Percentiles rank a stretch among this genome's conserved stretches.
These are phyloP conservation scores for Scaptomyza graminum DNA, from an alignment of 1,140 invertebrate species.

Conservation along the genomic window DNA sequence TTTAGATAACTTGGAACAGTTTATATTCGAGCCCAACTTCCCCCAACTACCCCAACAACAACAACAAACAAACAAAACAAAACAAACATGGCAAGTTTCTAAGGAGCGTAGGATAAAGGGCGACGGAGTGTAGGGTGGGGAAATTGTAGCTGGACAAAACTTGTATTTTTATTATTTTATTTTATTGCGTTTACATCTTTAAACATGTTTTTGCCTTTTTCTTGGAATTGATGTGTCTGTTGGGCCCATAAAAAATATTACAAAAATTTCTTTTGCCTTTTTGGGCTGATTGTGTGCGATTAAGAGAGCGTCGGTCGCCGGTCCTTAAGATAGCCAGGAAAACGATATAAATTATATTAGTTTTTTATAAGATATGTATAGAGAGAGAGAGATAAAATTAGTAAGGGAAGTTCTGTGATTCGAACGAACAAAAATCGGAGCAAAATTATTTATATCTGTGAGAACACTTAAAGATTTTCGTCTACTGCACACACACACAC, in stretches of 20 bases:
- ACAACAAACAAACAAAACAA: conserved; percentile 20
- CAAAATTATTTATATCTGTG: neutral
- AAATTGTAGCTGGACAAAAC: conserved; percentile 44
- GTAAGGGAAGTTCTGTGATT: conserved; percentile 47
- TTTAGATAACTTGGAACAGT: conserved; percentile 82
- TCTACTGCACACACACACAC: neutral
- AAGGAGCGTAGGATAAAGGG: neutral
- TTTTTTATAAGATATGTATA: conserved; percentile 71
- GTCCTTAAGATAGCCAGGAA: conserved; percentile 57
- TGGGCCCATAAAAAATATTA: conserved; percentile 82
- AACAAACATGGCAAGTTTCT: conserved; percentile 30
- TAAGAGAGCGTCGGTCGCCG: conserved; percentile 42
- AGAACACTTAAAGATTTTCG: conserved; percentile 17
- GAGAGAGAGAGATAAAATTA: conserved; percentile 70
- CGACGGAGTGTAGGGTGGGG: neutral
- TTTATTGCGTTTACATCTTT: conserved; percentile 81
- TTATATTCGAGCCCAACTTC: conserved; percentile 61
- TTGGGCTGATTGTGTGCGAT: conserved; percentile 71
- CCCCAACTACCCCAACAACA: neutral
- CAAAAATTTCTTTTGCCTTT: conserved; percentile 74
- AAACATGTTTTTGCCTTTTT: conserved; percentile 59
- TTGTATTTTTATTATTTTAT: conserved; percentile 82
- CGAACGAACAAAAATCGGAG: neutral
- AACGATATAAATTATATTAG: conserved; percentile 82
- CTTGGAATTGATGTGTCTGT: conserved; percentile 78